Evolutionary conservation across 2,113 vertebrate species (phyloP).

Genomic region (Anoura caudifer): DNA sequence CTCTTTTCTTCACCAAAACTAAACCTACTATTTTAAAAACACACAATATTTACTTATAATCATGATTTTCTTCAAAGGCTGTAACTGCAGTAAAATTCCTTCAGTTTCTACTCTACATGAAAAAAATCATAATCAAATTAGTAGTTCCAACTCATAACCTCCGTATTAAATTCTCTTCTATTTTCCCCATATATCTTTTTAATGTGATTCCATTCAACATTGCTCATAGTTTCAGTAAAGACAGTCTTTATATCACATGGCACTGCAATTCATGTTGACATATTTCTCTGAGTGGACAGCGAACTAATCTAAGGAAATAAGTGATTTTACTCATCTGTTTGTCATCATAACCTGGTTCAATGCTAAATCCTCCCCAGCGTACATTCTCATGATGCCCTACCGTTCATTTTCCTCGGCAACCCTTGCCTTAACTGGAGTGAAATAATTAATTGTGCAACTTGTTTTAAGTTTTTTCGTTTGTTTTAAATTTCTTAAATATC

Average conservation of each 20-base stretch:
- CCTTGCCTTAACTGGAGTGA: not conserved
- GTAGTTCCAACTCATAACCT: not conserved
- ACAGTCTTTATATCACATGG: not conserved
- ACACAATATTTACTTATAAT: not conserved
- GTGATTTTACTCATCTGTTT: not conserved
- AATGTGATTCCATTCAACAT: not conserved
- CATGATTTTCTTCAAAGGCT: not conserved
- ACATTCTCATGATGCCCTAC: not conserved
- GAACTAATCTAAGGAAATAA: not conserved
- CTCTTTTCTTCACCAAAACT: not conserved
- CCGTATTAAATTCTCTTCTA: not conserved
- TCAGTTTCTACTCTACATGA: not conserved
- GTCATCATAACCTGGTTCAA: not conserved
- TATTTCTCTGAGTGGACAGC: not conserved
- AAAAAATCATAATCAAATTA: not conserved
- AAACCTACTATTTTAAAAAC: not conserved
- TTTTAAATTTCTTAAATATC: too few species aligned
- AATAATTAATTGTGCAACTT: not conserved
- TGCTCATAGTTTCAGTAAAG: not conserved
- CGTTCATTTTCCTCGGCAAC: not conserved
- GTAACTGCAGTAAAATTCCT: not conserved
- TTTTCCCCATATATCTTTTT: not conserved
- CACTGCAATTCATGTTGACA: not conserved
- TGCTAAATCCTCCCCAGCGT: not conserved
- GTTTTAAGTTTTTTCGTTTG: not conserved